Percentiles rank a stretch among this genome's conserved stretches.
Evolutionary conservation across 2,797 vertebrate genomes (phyloP).

Genomic region (Valencia hispanica): DNA sequence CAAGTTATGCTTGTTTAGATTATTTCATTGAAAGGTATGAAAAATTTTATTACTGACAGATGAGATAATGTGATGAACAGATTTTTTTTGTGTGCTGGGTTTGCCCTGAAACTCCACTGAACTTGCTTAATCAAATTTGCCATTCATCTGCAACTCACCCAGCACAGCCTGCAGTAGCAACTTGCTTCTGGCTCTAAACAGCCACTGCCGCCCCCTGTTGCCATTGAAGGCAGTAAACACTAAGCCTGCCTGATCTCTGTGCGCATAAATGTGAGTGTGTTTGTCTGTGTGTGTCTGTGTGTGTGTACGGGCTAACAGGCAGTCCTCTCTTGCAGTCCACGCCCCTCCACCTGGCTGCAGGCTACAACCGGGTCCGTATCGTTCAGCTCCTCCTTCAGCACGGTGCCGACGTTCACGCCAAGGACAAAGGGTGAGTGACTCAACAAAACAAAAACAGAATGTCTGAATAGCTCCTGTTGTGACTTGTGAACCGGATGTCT

Average conservation of each 20-base stretch:
- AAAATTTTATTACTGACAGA: conserved; percentile 21
- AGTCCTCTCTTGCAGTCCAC: conserved; percentile 87
- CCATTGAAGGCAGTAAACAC: conserved; percentile 50
- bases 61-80: conserved; percentile 26
- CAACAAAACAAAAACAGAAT: neutral
- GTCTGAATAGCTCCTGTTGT: neutral
- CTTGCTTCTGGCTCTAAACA: conserved; percentile 73
- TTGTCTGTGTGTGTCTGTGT: neutral
- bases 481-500: conserved; percentile 13
- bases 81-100: conserved; percentile 22
- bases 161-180: conserved; percentile 64
- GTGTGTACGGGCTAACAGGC: conserved; percentile 29
- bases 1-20: neutral
- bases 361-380: conserved; percentile 97
- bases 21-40: conserved; percentile 16
- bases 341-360: conserved; percentile 96
- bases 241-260: neutral
- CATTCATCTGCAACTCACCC: conserved; percentile 70
- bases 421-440: conserved; percentile 93
- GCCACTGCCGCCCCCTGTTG: conserved; percentile 62
- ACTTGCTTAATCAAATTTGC: conserved; percentile 50
- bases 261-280: neutral
- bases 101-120: conserved; percentile 46
- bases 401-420: conserved; percentile 96
- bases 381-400: conserved; percentile 99